phyloP scores from a whole-genome alignment of 2,797 vertebrate genomes.

The Sarcophilus harrisii region DNA sequence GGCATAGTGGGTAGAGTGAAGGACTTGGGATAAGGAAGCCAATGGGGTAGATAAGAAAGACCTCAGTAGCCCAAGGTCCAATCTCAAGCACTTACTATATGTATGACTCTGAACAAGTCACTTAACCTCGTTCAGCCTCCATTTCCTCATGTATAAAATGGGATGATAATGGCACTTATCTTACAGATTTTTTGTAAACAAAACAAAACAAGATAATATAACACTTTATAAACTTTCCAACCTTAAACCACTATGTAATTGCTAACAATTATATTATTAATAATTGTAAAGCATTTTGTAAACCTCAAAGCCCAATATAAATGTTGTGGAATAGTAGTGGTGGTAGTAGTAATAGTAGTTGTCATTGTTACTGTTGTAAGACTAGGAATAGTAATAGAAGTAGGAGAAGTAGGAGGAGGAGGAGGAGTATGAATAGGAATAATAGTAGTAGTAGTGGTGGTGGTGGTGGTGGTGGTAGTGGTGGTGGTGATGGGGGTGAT shows the following conservation, averaged over 20 bases:
- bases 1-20: neutral
- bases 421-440: accelerated
- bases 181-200: neutral
- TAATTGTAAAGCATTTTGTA: neutral
- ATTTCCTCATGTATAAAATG: neutral
- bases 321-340: neutral
- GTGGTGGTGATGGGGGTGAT: neutral
- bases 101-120: neutral
- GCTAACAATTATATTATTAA: neutral
- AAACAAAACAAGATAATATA: neutral
- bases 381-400: too few species aligned
- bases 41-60: neutral
- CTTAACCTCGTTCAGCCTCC: neutral
- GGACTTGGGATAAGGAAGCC: neutral
- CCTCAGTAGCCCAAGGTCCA: neutral
- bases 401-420: too few species aligned
- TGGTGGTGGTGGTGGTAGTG: neutral
- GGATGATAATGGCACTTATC: neutral
- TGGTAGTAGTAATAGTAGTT: neutral
- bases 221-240: neutral
- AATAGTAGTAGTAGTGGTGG: neutral
- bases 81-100: neutral
- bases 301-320: neutral
- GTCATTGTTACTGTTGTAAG: too few species aligned
- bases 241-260: neutral